Base-by-base conservation (phyloP, 2,113 vertebrate species). In the Epinephelus lanceolatus region DNA sequence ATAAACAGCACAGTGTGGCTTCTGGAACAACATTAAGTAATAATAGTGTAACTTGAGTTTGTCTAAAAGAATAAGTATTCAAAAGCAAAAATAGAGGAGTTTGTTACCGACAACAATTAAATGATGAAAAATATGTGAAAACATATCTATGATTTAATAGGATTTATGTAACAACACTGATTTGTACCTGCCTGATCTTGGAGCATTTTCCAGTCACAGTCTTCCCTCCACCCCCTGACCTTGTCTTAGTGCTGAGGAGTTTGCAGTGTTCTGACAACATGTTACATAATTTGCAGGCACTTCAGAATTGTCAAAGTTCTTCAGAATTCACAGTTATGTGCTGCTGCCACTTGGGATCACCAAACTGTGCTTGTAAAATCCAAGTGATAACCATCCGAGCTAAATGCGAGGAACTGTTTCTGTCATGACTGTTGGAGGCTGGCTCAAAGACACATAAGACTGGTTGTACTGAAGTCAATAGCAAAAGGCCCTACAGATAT, bases 1-100 rank as follows among this genome's bases (percentile, higher is more conserved):
- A 87, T 85, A 85, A 91, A 83, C 72, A 88, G 63, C 12, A 76
- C 69, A 63, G 12, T 9, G 66, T 55, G 67, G 71, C 71, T 55
- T 84, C 25, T 49, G 40, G 61, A 77, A 47, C 76, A 68, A 13
- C 45, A 3, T 57, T 30, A 60, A 82, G 51, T 5, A 45, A 45
- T 45, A 12, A 45, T 0, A 45, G 8, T 10, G 42, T 4, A 23
- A n/a, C 37, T n/a, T 62, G 6, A 2, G 13, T 53, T 70, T 51
- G 27, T 27, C 2, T n/a, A 1, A 71, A 71, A 52, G 4, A 53
- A 15, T 67, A 15, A 40, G 18, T 3, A 47, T 42, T 45, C 19
- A 47, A 60, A 27, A 42, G 1, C 7, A 21, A 25, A 21, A 56
- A 53, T 12, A 53, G 7, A 37, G 25, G 10, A 57, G 23, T n/a